These are phyloP conservation scores for Acanthiza pusilla DNA, from an alignment of 2,797 vertebrate genomes.

Conservation along the genomic window DNA sequence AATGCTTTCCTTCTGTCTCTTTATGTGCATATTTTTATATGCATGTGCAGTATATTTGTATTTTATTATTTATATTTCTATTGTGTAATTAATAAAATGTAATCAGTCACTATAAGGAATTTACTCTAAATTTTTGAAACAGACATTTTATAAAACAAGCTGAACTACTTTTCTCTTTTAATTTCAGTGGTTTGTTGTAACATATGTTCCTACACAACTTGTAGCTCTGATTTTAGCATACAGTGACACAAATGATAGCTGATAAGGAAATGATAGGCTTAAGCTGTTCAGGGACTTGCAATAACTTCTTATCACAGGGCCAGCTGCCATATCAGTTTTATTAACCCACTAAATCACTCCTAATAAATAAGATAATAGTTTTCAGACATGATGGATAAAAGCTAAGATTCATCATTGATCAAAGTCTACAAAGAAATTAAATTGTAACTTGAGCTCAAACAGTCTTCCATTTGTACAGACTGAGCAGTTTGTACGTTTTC, in stretches of 20 bases:
- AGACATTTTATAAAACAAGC: not conserved
- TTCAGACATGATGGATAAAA: constrained; percentile 73
- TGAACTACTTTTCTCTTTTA: not conserved
- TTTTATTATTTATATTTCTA: not conserved
- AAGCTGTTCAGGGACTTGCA: constrained; percentile 77
- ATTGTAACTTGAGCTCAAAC: constrained; percentile 71
- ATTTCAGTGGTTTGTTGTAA: constrained; percentile 61
- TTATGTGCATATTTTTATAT: not conserved
- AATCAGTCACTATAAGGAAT: not conserved
- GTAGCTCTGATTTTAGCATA: constrained; percentile 71
- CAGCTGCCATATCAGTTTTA: constrained; percentile 82
- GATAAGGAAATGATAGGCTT: constrained; percentile 82
- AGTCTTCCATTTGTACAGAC: not conserved
- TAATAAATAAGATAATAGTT: constrained; percentile 81
- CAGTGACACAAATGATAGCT: constrained; percentile 74
- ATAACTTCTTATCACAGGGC: constrained; percentile 75
- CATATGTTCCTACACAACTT: constrained; percentile 73
- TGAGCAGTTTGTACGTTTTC: not conserved
- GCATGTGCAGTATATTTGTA: not conserved
- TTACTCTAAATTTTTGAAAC: constrained; percentile 5
- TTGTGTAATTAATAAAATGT: not conserved
- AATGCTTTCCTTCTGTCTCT: not conserved
- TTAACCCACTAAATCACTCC: constrained; percentile 80
- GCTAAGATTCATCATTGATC: constrained; percentile 68
- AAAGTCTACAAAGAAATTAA: constrained; percentile 76